These are phyloP conservation scores for Falco berigora DNA, from an alignment of 2,797 vertebrate genomes.

Conservation along the genomic window DNA sequence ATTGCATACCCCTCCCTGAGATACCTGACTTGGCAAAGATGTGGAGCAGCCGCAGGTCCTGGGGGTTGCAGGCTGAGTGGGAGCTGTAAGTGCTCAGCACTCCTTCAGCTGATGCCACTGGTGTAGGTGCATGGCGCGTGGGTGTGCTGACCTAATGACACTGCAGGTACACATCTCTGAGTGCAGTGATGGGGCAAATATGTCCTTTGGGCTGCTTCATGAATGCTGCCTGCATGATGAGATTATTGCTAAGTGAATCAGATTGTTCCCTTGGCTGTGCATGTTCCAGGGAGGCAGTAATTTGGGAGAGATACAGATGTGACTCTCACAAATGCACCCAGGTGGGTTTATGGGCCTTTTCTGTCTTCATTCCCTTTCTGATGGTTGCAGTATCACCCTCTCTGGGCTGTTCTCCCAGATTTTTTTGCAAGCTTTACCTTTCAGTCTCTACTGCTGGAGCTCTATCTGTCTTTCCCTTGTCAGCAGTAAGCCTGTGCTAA, in stretches of 20 bases:
- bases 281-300: neutral
- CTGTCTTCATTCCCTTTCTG: neutral
- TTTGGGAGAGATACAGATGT: neutral
- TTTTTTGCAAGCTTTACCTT: constrained; percentile 2
- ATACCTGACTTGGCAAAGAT: neutral
- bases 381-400: neutral
- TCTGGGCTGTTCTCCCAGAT: neutral
- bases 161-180: neutral
- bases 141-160: neutral
- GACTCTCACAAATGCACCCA: neutral
- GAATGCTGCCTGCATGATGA: neutral
- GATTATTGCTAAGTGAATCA: neutral
- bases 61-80: neutral
- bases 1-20: neutral
- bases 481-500: constrained; percentile 19
- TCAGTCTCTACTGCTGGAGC: neutral
- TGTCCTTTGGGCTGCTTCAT: neutral
- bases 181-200: neutral
- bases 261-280: neutral
- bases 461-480: constrained; percentile 20
- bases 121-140: fast-evolving
- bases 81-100: neutral
- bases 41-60: neutral
- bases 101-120: neutral
- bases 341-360: neutral